These are phyloP conservation scores for Podarcis muralis DNA, from an alignment of 2,113 vertebrate species.

Conservation along the genomic window DNA sequence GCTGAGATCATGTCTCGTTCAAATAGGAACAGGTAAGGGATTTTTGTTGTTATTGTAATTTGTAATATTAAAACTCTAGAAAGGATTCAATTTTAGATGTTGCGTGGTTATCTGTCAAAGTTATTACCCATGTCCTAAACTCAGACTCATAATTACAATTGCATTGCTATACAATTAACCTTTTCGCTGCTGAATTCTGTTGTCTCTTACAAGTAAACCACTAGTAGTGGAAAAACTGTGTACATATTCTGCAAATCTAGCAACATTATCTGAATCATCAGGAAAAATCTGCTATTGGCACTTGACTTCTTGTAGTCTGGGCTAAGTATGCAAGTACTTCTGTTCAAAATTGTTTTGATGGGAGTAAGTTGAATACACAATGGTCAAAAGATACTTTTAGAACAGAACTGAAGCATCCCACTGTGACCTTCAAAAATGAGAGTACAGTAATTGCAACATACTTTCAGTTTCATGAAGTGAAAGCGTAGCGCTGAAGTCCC, in stretches of 20 bases:
- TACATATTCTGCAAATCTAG: neutral
- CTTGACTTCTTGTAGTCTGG: neutral
- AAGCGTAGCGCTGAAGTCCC: neutral
- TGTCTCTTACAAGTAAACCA: neutral
- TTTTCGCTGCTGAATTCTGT: neutral
- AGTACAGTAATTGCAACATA: no score
- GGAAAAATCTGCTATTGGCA: neutral
- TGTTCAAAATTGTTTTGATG: neutral
- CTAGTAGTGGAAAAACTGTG: neutral
- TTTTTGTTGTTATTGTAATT: neutral
- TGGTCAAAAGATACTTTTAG: neutral
- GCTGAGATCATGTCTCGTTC: neutral
- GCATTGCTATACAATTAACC: neutral
- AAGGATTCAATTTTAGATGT: neutral
- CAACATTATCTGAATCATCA: neutral
- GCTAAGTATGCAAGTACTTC: neutral
- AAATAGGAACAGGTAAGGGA: neutral
- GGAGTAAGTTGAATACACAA: neutral
- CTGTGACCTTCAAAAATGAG: neutral
- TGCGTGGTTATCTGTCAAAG: neutral
- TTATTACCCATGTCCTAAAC: neutral
- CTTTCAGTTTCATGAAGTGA: neutral
- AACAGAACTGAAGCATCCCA: neutral
- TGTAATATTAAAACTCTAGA: neutral
- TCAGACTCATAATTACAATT: neutral